Percentiles rank a stretch among this genome's conserved stretches.
phyloP scores from a whole-genome alignment of 2,888 invertebrate species.

The Trisateles emortualis region DNA sequence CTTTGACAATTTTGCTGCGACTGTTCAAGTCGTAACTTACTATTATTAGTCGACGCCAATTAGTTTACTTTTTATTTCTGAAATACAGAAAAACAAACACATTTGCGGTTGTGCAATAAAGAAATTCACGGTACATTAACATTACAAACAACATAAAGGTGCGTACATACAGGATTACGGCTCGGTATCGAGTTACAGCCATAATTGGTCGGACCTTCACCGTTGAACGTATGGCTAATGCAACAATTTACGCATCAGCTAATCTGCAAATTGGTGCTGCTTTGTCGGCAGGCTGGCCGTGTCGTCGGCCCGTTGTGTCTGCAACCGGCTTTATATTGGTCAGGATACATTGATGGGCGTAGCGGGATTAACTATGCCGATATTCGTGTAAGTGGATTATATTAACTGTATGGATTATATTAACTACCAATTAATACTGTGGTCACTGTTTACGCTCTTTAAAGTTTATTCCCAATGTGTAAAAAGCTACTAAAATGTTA shows the following conservation, averaged over 20 bases:
- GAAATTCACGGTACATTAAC: conserved; percentile 52
- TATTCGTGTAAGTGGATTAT: conserved; percentile 12
- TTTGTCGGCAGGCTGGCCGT: conserved; percentile 71
- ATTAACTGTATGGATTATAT: not conserved
- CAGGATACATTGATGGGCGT: conserved; percentile 30
- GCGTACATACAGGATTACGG: conserved; percentile 57
- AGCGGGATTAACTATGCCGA: conserved; percentile 26
- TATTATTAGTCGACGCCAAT: not conserved
- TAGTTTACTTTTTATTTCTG: not conserved
- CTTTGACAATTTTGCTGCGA: not conserved
- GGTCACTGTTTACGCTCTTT: no score
- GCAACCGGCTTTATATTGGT: conserved; percentile 54
- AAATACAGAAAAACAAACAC: conserved; percentile 8
- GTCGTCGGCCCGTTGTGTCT: conserved; percentile 58
- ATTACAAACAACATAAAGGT: conserved; percentile 60
- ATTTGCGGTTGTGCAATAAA: conserved; percentile 32
- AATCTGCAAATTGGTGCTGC: conserved; percentile 82
- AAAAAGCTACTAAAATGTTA: no score
- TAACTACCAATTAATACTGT: not conserved
- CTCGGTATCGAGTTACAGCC: conserved; percentile 67
- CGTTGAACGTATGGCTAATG: conserved; percentile 72
- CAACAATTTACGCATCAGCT: conserved; percentile 83
- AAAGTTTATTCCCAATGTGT: no score
- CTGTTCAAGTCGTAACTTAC: not conserved
- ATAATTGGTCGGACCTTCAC: conserved; percentile 71